Evolutionary conservation across 2,113 vertebrate species (phyloP).

Genomic region (Macquaria ambigua): DNA sequence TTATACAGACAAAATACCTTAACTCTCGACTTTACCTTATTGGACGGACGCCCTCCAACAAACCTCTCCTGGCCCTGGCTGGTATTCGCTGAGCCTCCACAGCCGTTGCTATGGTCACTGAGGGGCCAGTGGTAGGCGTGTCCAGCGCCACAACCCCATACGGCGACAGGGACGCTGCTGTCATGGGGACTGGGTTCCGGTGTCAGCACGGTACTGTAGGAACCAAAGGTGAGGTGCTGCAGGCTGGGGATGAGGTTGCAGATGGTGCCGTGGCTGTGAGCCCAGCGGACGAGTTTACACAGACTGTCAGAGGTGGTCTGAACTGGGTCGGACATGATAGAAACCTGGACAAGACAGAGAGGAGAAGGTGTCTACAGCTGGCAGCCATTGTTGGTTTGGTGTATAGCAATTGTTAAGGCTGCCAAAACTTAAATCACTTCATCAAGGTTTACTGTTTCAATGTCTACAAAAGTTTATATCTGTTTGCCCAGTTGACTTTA

Average conservation of each 20-base stretch:
- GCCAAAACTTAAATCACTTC: background rate
- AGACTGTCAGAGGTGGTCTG: constrained; percentile 87
- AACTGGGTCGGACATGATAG: constrained; percentile 25
- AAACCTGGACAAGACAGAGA: constrained; percentile 6
- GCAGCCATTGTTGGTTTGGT: background rate
- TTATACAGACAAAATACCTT: background rate
- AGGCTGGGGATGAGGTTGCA: constrained; percentile 93
- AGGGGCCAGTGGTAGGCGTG: constrained; percentile 95
- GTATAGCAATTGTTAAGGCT: background rate
- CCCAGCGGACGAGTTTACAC: constrained; percentile 94
- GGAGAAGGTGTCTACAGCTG: background rate
- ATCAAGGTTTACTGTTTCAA: background rate
- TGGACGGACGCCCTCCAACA: background rate
- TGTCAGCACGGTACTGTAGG: constrained; percentile 83
- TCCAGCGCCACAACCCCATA: constrained; percentile 92
- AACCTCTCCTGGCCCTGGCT: constrained; percentile 36
- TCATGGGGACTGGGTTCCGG: background rate
- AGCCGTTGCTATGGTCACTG: constrained; percentile 10
- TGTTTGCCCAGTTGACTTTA: background rate
- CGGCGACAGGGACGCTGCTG: constrained; percentile 64
- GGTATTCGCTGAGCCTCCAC: background rate
- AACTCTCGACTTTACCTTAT: constrained; percentile 25
- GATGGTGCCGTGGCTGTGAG: constrained; percentile 94
- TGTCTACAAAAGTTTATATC: background rate
- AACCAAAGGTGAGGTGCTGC: constrained; percentile 89